Conservation (phyloP, 1,140 invertebrate species). For the Zaprionus vittiger region DNA sequence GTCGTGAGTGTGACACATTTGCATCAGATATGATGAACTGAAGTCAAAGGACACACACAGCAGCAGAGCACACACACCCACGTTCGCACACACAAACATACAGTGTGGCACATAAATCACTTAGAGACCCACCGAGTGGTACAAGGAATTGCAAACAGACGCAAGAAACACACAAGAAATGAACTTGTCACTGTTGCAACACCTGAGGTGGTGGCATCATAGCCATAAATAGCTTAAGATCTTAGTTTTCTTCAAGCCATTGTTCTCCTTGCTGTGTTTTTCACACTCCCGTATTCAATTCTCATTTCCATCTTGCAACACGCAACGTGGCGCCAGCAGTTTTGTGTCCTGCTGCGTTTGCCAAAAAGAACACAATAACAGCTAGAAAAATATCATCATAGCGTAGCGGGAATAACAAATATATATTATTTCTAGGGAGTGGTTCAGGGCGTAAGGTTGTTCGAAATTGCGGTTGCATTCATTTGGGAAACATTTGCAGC, state of each 20-base stretch:
- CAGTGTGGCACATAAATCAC: conserved; percentile 61
- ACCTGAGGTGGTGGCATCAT: conserved; percentile 51
- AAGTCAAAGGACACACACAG: conserved; percentile 59
- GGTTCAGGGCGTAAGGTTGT: conserved; percentile 40
- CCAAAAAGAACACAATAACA: conserved; percentile 44
- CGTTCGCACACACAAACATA: background rate
- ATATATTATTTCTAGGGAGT: background rate
- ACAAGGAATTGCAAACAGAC: conserved; percentile 28
- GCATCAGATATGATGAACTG: conserved; percentile 73
- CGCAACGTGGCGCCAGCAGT: conserved; percentile 62
- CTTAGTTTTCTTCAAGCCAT: conserved; percentile 13
- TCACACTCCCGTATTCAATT: conserved; percentile 25
- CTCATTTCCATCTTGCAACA: conserved; percentile 31
- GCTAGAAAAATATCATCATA: conserved; percentile 3
- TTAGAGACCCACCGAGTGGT: conserved; percentile 36
- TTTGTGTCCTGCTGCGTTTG: conserved; percentile 64
- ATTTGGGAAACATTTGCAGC: conserved; percentile 16
- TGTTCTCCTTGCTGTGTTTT: conserved; percentile 26
- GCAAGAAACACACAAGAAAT: conserved; percentile 45
- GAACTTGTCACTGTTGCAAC: conserved; percentile 65
- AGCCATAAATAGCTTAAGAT: conserved; percentile 70
- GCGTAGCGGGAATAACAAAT: conserved; percentile 23
- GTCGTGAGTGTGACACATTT: conserved; percentile 81
- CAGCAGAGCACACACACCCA: conserved; percentile 11
- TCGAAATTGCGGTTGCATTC: conserved; percentile 47